Evolutionary conservation across 2,888 invertebrate species (phyloP), one percentile per base, ranked within the genome.

Genomic region (Ptychoptera contaminata): DNA sequence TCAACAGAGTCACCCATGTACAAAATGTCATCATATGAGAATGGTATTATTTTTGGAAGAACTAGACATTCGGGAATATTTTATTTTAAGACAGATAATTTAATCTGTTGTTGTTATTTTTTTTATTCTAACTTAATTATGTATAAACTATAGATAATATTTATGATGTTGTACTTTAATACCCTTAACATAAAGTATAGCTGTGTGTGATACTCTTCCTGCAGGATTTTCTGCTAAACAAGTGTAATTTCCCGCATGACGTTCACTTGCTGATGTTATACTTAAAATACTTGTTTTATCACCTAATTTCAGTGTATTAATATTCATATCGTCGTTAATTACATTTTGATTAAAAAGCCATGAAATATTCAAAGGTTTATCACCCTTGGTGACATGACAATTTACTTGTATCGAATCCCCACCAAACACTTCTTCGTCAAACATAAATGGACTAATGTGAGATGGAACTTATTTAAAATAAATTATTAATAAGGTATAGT

Each of bases 21-120:
- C 59, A 78, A 72, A 51, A 77, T 73, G 52, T 77, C 77, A 55
- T 83, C 80, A 57, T 79, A 84, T 51, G 74, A 68, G 65, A 86
- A 85, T 50, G 82, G 80, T 62, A 76, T 73, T 60, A 82, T 81
- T 69, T 77, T 77, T 51, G 85, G 84, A 60, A 74, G 71, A 67
- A 83, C 83, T 84, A 69, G 23, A 23, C 23, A 23, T 23, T 43
- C 8, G 39, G n/a, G 11, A 34, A 12, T n/a, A 14, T 42, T 35
- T 2, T 15, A 40, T 8, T 11, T 14, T 12, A 6, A 35, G 14
- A 12, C 6, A 35, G n/a, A 6, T 35, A 35, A 6, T 14, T 35
- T 35, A n/a, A 3, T 6, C n/a, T 12, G 8, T 35, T 12, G n/a
- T 5, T 6, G 15, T 12, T 5, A 35, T 12, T 35, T 35, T 35